phyloP scores from a whole-genome alignment of 2,797 vertebrate genomes.

The Eremophila alpestris region DNA sequence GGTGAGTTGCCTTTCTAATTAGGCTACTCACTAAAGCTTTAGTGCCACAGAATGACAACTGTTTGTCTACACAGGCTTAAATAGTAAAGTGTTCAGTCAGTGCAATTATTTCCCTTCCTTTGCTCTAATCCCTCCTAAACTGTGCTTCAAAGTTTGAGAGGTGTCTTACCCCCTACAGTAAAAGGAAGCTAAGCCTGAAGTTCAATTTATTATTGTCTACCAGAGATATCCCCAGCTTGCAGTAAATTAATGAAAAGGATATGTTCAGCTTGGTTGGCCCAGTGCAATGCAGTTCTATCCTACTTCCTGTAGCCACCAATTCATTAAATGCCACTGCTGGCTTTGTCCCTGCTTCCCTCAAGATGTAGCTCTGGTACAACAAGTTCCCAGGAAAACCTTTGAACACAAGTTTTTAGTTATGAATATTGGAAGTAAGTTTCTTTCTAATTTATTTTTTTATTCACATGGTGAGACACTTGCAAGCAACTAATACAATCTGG shows the following conservation, averaged over 20 bases:
- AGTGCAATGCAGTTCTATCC: neutral
- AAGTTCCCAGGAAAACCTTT: neutral
- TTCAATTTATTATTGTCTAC: neutral
- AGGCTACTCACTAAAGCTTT: neutral
- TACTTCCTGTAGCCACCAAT: neutral
- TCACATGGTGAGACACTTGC: neutral
- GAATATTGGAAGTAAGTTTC: accelerated
- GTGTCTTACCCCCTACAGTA: neutral
- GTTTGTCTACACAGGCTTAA: neutral
- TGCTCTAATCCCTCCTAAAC: neutral
- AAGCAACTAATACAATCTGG: neutral
- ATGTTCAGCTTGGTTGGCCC: neutral
- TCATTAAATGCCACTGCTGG: neutral
- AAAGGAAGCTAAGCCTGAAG: neutral
- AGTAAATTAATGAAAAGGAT: neutral
- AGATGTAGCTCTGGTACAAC: neutral
- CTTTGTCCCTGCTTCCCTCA: neutral
- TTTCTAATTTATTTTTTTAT: neutral
- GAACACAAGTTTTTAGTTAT: neutral
- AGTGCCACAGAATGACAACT: neutral
- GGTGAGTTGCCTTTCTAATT: neutral
- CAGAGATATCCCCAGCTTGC: neutral
- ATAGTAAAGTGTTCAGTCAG: neutral
- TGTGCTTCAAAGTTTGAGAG: neutral
- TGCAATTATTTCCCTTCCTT: neutral